These are phyloP conservation scores for Drosophila monieri DNA, from an alignment of 2,888 invertebrate genomes.

Conservation along the genomic window DNA sequence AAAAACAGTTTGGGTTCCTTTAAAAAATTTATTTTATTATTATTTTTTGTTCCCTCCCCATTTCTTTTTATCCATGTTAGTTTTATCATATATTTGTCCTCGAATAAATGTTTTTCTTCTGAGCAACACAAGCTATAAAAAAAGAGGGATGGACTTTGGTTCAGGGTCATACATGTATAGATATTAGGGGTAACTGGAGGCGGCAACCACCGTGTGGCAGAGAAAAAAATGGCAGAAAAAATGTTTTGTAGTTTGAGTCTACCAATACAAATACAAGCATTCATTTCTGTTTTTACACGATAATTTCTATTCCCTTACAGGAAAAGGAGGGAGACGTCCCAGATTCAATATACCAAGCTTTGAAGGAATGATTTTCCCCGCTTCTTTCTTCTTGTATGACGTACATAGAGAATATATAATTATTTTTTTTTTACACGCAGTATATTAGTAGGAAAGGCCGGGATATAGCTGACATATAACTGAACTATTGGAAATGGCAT, in stretches of 20 bases:
- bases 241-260: conserved; percentile 20
- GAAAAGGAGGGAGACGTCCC: neutral
- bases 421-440: too few relatives aligned
- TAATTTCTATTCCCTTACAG: neutral
- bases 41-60: neutral
- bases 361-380: too few relatives aligned
- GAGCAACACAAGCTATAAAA: neutral
- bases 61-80: conserved; percentile 3
- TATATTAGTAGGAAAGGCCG: too few relatives aligned
- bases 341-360: neutral
- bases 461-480: too few relatives aligned
- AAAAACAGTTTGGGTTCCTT: neutral
- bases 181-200: conserved; percentile 41
- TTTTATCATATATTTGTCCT: conserved; percentile 2
- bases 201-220: conserved; percentile 41
- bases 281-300: neutral
- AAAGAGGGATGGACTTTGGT: conserved; percentile 22
- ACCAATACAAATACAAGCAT: neutral
- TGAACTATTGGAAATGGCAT: too few relatives aligned
- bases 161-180: conserved; percentile 1
- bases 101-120: neutral
- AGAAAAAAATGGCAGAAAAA: conserved; percentile 63
- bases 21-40: neutral
- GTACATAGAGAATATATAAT: too few relatives aligned
- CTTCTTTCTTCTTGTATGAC: too few relatives aligned